Evolutionary conservation across 2,888 invertebrate genomes (phyloP), one percentile per base, ranked within the genome.

Genomic region (Leptarthrus brevirostris): DNA sequence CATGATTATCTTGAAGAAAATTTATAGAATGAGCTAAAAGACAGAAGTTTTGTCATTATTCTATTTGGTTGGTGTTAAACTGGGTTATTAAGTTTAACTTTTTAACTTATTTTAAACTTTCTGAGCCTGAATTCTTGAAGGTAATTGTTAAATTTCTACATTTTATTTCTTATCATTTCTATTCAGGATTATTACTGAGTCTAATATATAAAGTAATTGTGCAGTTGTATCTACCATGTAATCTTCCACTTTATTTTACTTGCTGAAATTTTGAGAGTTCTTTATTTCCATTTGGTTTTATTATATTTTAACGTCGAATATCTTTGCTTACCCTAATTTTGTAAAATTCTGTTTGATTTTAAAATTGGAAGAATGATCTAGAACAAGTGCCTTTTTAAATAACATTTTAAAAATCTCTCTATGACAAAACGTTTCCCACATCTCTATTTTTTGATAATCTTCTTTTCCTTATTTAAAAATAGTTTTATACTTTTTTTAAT

Each of bases 141-240:
- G n/a, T 49, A 49, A 10, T 71, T 14, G 12, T 72, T 72, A 16
- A 54, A 16, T 70, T 53, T 36, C 52, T 70, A 69, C 53, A 12
- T 34, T 70, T 53, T 34, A 34, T 70, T 53, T n/a, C n/a, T n/a
- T n/a, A n/a, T n/a, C n/a, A n/a, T n/a, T 52, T 10, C 26, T 49
- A 36, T 49, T 71, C 34, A 54, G 53, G 22, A 53, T 71, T 71
- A 66, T 66, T 47, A 47, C 47, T 66, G 71, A 71, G 47, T 72
- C 56, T 72, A 54, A 40, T 54, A 44, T 72, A n/a, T 18, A 72
- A 72, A 56, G 56, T 72, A 72, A 72, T 72, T 72, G 72, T 72
- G 72, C 72, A 72, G 34, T 72, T 54, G 36, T 44, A n/a, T 34
- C 12, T 8, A 36, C 20, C 40, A 16, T 72, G 34, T 24, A 3